Percentiles rank a stretch among this genome's conserved stretches.
Evolutionary conservation across 2,113 vertebrate species (phyloP).

Genomic region (Hippopotamus amphibius): DNA sequence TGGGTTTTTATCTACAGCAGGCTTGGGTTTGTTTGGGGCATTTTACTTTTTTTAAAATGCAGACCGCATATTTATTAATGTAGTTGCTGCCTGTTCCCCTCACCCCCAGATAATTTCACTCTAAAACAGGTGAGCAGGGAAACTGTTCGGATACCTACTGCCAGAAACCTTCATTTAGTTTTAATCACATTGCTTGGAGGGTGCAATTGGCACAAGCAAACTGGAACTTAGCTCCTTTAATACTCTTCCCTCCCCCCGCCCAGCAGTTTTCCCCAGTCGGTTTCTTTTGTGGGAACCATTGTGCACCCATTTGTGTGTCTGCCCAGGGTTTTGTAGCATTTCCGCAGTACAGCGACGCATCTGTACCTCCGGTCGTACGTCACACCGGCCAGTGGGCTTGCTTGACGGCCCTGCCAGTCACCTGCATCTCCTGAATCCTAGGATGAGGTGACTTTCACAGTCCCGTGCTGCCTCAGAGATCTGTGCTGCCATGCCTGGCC

Average conservation of each 20-base stretch:
- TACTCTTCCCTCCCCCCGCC: neutral
- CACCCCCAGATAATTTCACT: neutral
- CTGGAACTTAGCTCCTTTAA: neutral
- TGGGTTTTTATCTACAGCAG: slow-evolving; percentile 4
- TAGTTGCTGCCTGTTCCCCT: neutral
- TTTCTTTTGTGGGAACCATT: neutral
- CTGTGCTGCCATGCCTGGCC: neutral
- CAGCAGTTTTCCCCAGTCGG: neutral
- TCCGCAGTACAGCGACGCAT: neutral
- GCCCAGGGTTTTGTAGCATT: neutral
- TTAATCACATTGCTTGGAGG: neutral
- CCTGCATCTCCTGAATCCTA: neutral
- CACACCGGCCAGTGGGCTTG: neutral
- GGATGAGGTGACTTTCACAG: neutral
- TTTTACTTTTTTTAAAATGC: neutral
- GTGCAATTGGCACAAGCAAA: neutral
- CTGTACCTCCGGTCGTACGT: neutral
- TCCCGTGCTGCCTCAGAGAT: neutral
- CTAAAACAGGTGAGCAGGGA: neutral
- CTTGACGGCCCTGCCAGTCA: neutral
- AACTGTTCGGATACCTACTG: neutral
- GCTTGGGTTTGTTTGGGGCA: slow-evolving; percentile 16
- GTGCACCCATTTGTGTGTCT: neutral
- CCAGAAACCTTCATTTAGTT: neutral
- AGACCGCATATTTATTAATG: neutral